phyloP scores from a whole-genome alignment of 2,797 vertebrate genomes.

The Halcyon badia region DNA sequence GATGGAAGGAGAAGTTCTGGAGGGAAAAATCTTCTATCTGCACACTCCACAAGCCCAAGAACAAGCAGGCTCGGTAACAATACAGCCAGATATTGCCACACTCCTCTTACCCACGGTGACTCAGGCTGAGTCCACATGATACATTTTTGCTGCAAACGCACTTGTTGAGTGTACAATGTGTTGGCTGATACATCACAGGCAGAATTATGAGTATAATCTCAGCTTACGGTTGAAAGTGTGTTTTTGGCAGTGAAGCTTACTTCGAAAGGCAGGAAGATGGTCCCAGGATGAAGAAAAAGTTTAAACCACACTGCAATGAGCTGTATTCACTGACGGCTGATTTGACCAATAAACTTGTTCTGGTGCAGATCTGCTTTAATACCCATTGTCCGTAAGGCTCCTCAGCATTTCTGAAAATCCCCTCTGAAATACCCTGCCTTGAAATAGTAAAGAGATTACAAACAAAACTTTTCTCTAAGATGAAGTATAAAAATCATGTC shows the following conservation, averaged over 20 bases:
- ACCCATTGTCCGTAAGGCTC: background rate
- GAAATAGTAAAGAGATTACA: background rate
- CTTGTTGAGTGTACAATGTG: rapidly evolving
- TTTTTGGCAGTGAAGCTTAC: background rate
- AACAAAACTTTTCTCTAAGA: background rate
- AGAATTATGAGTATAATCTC: background rate
- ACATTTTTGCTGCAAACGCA: background rate
- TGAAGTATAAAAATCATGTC: background rate
- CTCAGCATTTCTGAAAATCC: background rate
- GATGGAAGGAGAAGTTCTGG: too few species aligned
- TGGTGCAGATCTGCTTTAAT: background rate
- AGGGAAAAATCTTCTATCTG: background rate
- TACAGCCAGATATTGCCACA: rapidly evolving
- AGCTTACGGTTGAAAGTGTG: rapidly evolving
- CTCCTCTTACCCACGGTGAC: rapidly evolving
- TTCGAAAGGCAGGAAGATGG: background rate
- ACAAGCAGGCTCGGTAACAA: background rate
- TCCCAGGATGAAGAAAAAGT: background rate
- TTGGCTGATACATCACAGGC: rapidly evolving
- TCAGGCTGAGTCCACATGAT: background rate
- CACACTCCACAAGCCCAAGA: background rate
- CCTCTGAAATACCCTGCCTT: background rate
- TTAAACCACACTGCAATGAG: background rate
- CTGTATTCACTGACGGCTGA: background rate
- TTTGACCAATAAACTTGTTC: background rate